These are phyloP conservation scores for Sphaeramia orbicularis DNA, from an alignment of 2,797 vertebrate genomes.

Conservation along the genomic window DNA sequence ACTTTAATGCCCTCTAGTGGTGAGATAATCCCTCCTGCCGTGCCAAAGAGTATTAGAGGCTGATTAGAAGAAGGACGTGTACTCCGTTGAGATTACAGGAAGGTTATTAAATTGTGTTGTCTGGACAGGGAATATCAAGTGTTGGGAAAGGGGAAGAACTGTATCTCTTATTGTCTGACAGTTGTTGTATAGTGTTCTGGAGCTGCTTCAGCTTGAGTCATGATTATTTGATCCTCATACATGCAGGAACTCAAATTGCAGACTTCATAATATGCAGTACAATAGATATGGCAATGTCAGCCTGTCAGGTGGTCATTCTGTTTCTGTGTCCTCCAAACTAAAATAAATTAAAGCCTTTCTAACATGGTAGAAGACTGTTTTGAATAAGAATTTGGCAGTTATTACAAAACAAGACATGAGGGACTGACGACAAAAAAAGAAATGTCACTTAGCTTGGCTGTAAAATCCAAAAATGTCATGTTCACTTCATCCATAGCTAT, in stretches of 20 bases:
- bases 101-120: conserved; percentile 27
- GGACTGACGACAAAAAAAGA: background rate
- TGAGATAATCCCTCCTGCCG: background rate
- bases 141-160: conserved; percentile 8
- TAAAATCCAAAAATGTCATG: background rate
- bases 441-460: no score
- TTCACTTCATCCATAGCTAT: background rate
- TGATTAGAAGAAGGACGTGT: conserved; percentile 16
- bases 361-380: background rate
- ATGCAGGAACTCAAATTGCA: conserved; percentile 22
- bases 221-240: conserved; percentile 33
- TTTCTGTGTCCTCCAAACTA: background rate
- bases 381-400: background rate
- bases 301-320: background rate
- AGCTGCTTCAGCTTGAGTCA: background rate
- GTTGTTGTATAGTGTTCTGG: conserved; percentile 1
- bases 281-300: conserved; percentile 1
- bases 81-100: conserved; percentile 18
- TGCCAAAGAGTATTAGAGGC: background rate
- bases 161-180: conserved; percentile 16
- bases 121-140: conserved; percentile 27
- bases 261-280: background rate
- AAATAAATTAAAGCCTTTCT: background rate
- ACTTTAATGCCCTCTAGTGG: conserved; percentile 29
- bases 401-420: background rate